These are phyloP conservation scores for Dendrophyllia cribrosa DNA, from an alignment of 64 coral and sea anemone species.

Conservation along the genomic window DNA sequence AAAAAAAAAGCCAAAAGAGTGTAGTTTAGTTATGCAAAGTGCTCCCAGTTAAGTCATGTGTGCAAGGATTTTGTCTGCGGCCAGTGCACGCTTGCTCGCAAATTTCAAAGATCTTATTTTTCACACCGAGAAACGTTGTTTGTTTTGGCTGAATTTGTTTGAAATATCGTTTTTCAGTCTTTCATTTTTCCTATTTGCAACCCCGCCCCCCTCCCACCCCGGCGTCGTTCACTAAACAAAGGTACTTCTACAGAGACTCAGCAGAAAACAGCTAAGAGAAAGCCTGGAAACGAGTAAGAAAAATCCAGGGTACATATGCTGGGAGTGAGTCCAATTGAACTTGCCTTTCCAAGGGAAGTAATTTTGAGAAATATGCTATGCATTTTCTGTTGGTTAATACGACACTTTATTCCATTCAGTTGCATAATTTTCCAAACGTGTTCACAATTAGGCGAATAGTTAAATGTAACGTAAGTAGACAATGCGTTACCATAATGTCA, in stretches of 20 bases:
- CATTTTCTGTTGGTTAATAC: constrained; percentile 24
- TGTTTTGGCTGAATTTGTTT: not conserved
- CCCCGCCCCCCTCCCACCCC: not conserved
- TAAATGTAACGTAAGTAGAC: too few relatives aligned
- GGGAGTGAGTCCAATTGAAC: not conserved
- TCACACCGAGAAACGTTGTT: not conserved
- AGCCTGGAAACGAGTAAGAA: not conserved
- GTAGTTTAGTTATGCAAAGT: too few relatives aligned
- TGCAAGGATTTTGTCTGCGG: too few relatives aligned
- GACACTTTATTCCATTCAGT: constrained; percentile 15
- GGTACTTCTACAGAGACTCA: too few relatives aligned
- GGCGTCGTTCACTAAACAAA: not conserved
- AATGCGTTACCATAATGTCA: not conserved
- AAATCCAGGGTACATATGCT: constrained; percentile 3
- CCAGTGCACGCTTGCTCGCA: not conserved
- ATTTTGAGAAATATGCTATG: constrained; percentile 31
- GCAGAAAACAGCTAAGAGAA: too few relatives aligned
- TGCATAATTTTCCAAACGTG: constrained; percentile 5
- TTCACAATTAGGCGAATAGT: constrained; percentile 4
- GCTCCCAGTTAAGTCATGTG: too few relatives aligned
- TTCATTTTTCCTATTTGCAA: not conserved
- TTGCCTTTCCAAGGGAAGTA: not conserved
- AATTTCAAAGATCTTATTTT: not conserved
- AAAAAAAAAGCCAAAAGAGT: too few relatives aligned
- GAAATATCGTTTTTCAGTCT: not conserved